phyloP scores from a whole-genome alignment of 2,113 vertebrate genomes.

The Xenus cinereus region DNA sequence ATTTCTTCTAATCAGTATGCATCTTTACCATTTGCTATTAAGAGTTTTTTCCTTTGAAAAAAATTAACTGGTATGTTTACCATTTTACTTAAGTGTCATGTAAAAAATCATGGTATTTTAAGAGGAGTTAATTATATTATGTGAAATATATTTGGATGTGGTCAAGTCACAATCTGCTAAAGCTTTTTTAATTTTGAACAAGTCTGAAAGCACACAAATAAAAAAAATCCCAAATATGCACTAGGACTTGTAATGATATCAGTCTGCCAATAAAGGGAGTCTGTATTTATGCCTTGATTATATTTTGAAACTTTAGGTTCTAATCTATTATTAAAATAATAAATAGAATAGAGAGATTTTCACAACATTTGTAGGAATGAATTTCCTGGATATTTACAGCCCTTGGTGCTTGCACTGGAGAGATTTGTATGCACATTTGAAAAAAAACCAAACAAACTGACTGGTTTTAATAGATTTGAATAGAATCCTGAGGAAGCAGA shows the following conservation, averaged over 20 bases:
- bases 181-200: not conserved
- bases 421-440: not conserved
- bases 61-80: not conserved
- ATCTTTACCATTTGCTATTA: not conserved
- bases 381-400: not conserved
- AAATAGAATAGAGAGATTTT: not conserved
- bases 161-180: not conserved
- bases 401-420: not conserved
- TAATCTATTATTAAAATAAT: not conserved
- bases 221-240: not conserved
- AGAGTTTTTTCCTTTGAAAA: not conserved
- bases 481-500: not conserved
- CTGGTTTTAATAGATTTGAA: not conserved
- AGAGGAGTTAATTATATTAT: not conserved
- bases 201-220: not conserved
- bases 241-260: not conserved
- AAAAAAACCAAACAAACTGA: not conserved
- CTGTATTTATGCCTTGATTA: not conserved
- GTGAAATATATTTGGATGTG: not conserved
- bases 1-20: conserved; percentile 19
- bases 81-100: not conserved
- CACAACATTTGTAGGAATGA: not conserved
- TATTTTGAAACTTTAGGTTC: not conserved
- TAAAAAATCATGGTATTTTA: not conserved
- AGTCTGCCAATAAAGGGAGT: not conserved